These are phyloP conservation scores for Aythya baeri DNA, from an alignment of 2,113 vertebrate species.

Conservation along the genomic window DNA sequence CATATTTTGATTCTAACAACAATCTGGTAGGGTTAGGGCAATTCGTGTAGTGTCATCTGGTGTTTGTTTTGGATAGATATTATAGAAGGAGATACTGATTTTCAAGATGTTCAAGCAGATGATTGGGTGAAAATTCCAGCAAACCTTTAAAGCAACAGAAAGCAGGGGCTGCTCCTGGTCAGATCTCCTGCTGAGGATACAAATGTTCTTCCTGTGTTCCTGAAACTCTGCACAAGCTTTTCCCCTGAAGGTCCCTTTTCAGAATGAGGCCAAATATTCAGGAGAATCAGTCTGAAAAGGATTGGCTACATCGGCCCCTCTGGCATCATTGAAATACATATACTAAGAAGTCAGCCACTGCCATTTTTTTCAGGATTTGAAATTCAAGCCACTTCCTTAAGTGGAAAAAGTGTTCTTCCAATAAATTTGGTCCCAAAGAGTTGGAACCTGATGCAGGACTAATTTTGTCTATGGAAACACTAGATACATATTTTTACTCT, in stretches of 20 bases:
- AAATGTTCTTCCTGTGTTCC: constrained; percentile 51
- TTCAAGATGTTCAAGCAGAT: constrained; percentile 82
- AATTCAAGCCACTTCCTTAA: not conserved
- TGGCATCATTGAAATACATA: not conserved
- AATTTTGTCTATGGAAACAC: not conserved
- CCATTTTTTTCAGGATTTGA: constrained; percentile 1
- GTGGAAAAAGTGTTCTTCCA: not conserved
- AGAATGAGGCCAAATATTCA: constrained; percentile 24
- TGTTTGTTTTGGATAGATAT: constrained; percentile 79
- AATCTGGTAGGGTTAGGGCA: constrained; percentile 81
- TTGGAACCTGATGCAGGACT: not conserved
- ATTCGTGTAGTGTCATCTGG: constrained; percentile 79
- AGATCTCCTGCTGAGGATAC: constrained; percentile 60
- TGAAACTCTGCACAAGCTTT: constrained; percentile 21
- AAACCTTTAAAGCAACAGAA: constrained; percentile 77
- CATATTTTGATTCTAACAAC: constrained; percentile 81
- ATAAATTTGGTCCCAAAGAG: not conserved
- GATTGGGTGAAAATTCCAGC: constrained; percentile 75
- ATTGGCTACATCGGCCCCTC: not conserved
- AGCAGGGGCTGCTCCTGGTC: constrained; percentile 68
- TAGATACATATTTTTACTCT: not conserved
- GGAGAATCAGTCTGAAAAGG: not conserved
- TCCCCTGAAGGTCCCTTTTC: not conserved
- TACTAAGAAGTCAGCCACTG: not conserved
- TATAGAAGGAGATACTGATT: constrained; percentile 77